Evolutionary conservation across 2,888 invertebrate species (phyloP), one percentile per base, ranked within the genome.

Genomic region (Blastobasis adustella): DNA sequence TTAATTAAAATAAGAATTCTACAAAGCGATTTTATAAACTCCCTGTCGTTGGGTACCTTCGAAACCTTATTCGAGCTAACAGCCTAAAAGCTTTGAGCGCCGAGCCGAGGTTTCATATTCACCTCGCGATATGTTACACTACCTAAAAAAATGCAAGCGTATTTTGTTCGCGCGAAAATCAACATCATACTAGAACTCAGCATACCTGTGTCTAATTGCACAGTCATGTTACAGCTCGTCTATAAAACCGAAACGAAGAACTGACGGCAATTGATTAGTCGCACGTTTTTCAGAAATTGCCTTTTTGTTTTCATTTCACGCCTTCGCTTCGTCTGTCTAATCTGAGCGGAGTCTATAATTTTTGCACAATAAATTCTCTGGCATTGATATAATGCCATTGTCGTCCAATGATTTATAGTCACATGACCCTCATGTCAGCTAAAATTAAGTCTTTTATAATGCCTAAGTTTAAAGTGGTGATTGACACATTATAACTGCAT

Each of bases 191-290:
- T 60, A 67, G 63, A 60, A 57, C 60, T 65, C 64, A 68, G 71
- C 70, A 74, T 66, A 67, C 67, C 64, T 72, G 72, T 71, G 63
- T 76, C 76, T 75, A 81, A 82, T 82, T 79, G 71, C 69, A 69
- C 53, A 61, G 53, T 56, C 62, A 61, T 59, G 64, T 73, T 68
- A 62, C 23, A 23, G 65, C 67, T 57, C 54, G 59, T 54, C 57
- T 58, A 70, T 73, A 71, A 73, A 74, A 66, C 65, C 54, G 59
- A 67, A 68, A 72, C 66, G 61, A 61, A 58, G 63, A 64, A 67
- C 66, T 62, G 67, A 63, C 61, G 69, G 69, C 75, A 75, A 76
- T 79, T 74, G 73, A 67, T 63, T 68, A 73, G 73, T 76, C 65
- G 67, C 63, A 64, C 58, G 59, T 65, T 65, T 62, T 63, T 59